Evolutionary conservation across 2,113 vertebrate genomes (phyloP).

Genomic region (Setophaga coronata): DNA sequence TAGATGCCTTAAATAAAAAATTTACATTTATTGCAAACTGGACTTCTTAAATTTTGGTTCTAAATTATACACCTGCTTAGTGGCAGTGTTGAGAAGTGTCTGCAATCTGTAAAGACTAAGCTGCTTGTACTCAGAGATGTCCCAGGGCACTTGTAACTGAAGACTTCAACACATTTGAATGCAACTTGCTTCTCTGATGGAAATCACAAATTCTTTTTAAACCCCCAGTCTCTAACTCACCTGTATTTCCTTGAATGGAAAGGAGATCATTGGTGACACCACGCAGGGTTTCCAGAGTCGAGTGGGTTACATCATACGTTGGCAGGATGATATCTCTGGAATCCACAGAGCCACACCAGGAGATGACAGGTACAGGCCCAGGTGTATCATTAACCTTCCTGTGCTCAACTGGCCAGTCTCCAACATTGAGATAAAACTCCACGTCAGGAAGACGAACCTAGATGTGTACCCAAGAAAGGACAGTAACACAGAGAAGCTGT

Average conservation of each 20-base stretch:
- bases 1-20: neutral
- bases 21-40: neutral
- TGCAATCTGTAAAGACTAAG: neutral
- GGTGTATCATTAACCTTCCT: conserved; percentile 76
- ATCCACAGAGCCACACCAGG: conserved; percentile 91
- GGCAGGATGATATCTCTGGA: conserved; percentile 89
- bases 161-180: neutral
- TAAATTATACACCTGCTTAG: neutral
- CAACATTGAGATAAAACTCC: conserved; percentile 93
- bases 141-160: neutral
- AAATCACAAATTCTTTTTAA: neutral
- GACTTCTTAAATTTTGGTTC: neutral
- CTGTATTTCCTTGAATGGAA: conserved; percentile 92
- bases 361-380: conserved; percentile 85
- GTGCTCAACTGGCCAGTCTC: conserved; percentile 91
- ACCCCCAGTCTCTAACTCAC: conserved; percentile 61
- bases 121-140: neutral
- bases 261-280: conserved; percentile 92
- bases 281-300: conserved; percentile 88
- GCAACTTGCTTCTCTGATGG: neutral
- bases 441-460: conserved; percentile 87
- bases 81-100: neutral
- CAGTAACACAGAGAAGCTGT: neutral
- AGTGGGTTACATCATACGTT: conserved; percentile 91
- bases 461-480: neutral